Conservation (phyloP, 2,797 vertebrate species). For the Sparidentex hasta region DNA sequence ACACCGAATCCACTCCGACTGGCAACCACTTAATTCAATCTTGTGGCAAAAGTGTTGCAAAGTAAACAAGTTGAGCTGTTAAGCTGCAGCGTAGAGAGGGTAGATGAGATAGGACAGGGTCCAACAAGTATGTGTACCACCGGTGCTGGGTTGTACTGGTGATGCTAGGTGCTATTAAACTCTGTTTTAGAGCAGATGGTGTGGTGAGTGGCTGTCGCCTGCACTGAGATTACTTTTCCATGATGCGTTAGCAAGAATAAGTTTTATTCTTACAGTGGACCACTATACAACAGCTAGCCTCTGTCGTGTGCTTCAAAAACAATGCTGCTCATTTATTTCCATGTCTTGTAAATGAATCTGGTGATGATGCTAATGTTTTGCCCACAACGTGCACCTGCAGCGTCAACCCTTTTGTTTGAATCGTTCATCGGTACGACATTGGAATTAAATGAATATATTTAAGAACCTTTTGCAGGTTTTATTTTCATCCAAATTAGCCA, state of each 20-base stretch:
- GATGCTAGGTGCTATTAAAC: not conserved
- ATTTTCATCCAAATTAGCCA: too few relatives aligned
- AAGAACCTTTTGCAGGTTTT: not conserved
- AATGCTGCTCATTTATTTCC: not conserved
- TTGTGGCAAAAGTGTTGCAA: constrained; percentile 46
- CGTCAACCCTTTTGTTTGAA: not conserved
- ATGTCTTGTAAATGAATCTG: not conserved
- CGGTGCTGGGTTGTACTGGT: not conserved
- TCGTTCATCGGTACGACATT: not conserved
- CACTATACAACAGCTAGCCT: not conserved
- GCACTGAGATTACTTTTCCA: not conserved
- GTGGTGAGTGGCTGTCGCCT: not conserved
- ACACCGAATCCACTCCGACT: constrained; percentile 49
- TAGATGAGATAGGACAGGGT: constrained; percentile 11
- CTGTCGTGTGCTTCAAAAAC: not conserved
- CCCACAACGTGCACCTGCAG: not conserved
- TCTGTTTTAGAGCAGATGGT: not conserved
- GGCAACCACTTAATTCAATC: constrained; percentile 55
- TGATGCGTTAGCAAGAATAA: not conserved
- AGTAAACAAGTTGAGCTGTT: constrained; percentile 60
- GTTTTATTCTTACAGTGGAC: not conserved
- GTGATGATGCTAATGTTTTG: not conserved
- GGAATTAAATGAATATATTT: not conserved
- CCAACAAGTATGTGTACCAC: not conserved
- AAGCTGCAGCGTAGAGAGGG: constrained; percentile 8